Base-by-base conservation (phyloP, 2,113 vertebrate genomes). In the Syngnathus typhle region DNA sequence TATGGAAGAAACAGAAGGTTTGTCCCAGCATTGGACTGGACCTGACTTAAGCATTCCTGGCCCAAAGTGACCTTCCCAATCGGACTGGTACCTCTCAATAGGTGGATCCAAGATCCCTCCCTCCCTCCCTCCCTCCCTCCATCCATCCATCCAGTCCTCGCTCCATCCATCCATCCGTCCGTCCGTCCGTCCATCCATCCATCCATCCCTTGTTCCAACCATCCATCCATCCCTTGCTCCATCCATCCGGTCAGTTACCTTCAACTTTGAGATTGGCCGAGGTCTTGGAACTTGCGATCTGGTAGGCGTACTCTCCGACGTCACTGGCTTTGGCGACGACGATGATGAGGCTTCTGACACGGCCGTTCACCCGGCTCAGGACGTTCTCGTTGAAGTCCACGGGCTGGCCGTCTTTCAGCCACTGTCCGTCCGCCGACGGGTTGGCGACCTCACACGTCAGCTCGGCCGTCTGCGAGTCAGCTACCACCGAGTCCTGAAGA, bases 401-500 rank as follows among this genome's bases (percentile, higher is more conserved):
- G 0, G 84, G 76, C 64, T 93, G 91, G 11, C 95, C 94, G 11
- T 96, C 93, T 73, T 93, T 94, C 18, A 97, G 49, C 97, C 97
- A 99, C 64, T 87, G 90, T 0, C 97, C 97, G 59, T 95, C 91
- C 4, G 94, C 92, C 5, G 91, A 79, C 0, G 94, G 93, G 80
- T 97, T 99, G 73, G 96, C 94, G 7, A 98, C 95, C 71, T 96
- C 93, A 82, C 97, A 99, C 82, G 96, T 93, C 78, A 98, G 92
- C 63, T 93, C 76, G 7, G 94, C 90, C 27, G 80, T 88, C 84
- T 98, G 96, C 9, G 96, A 99, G 72, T 99, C 96, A 0, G 96
- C 95, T 21, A 98, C 95, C 1, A 91, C 94, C 74, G 94, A 72
- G 72, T 99, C 97, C 23, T 81, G 88, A 32, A 98, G 93, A 32